Conservation (phyloP, 2,888 invertebrate species). For the Temnothorax ravouxi region DNA sequence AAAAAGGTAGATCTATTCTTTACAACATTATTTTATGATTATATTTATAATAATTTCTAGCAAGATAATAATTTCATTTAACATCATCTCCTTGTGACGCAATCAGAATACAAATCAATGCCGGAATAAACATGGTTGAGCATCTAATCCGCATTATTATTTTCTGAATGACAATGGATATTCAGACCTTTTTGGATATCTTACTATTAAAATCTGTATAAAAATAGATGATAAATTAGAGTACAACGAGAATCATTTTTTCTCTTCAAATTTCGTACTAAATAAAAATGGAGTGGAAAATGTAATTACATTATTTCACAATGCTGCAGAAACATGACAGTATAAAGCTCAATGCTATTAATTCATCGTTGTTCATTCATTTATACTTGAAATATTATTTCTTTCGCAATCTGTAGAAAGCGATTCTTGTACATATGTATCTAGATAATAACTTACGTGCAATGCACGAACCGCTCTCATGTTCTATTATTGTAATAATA, state of each 20-base stretch:
- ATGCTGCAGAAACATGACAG: background rate
- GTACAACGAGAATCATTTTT: background rate
- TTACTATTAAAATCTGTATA: too few relatives aligned
- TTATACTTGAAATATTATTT: background rate
- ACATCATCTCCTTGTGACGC: too few relatives aligned
- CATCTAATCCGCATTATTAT: too few relatives aligned
- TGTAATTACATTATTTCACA: background rate
- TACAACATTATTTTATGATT: too few relatives aligned
- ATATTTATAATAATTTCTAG: too few relatives aligned
- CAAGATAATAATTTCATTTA: background rate
- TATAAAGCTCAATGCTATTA: background rate
- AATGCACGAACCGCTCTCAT: background rate
- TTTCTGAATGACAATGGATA: too few relatives aligned
- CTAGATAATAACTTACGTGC: background rate
- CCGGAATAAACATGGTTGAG: too few relatives aligned
- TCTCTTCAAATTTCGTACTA: background rate
- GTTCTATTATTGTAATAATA: conserved; percentile 17
- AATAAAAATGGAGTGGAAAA: background rate
- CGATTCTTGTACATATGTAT: background rate
- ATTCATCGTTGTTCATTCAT: conserved; percentile 6
- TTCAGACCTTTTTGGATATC: too few relatives aligned
- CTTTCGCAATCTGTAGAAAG: background rate
- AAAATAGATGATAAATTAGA: background rate
- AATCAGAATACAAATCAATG: too few relatives aligned
- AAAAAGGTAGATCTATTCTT: too few relatives aligned